phyloP scores from a whole-genome alignment of 2,888 invertebrate species.

The Octonoba sinensis region DNA sequence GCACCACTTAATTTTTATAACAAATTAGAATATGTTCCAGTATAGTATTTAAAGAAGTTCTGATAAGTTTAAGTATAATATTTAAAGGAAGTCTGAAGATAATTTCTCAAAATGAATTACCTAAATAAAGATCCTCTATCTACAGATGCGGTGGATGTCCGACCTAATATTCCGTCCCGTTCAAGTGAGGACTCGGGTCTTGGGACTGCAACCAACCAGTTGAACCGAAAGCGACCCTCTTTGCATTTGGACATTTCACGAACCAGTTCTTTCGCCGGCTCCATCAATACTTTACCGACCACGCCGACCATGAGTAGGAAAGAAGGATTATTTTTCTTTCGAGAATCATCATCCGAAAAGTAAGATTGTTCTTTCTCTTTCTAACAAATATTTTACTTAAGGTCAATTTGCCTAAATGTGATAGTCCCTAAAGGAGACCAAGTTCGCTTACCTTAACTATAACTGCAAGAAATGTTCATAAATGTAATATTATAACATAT shows the following conservation, averaged over 20 bases:
- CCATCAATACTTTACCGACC: slow-evolving; percentile 52
- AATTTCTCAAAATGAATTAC: too few relatives aligned
- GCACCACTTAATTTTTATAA: too few relatives aligned
- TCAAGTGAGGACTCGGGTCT: slow-evolving; percentile 62
- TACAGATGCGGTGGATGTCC: slow-evolving; percentile 34
- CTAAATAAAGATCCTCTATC: too few relatives aligned
- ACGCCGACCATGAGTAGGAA: slow-evolving; percentile 49
- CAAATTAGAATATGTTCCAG: too few relatives aligned
- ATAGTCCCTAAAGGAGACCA: too few relatives aligned
- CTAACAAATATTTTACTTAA: neutral
- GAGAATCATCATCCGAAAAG: slow-evolving; percentile 49
- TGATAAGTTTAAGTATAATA: too few relatives aligned
- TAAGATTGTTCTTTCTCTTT: slow-evolving; percentile 1
- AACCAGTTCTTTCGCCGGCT: slow-evolving; percentile 61
- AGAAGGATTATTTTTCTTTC: slow-evolving; percentile 52
- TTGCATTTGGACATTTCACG: slow-evolving; percentile 58
- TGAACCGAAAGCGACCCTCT: slow-evolving; percentile 34
- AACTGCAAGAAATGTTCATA: too few relatives aligned
- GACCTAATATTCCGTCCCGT: slow-evolving; percentile 46
- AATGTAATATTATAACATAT: too few relatives aligned
- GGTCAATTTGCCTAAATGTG: too few relatives aligned
- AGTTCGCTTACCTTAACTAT: too few relatives aligned
- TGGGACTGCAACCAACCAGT: slow-evolving; percentile 25
- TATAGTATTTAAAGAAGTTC: too few relatives aligned
- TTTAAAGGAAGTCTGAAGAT: too few relatives aligned